Evolutionary conservation across 2,113 vertebrate species (phyloP).

Genomic region (Glaucidium brasilianum): DNA sequence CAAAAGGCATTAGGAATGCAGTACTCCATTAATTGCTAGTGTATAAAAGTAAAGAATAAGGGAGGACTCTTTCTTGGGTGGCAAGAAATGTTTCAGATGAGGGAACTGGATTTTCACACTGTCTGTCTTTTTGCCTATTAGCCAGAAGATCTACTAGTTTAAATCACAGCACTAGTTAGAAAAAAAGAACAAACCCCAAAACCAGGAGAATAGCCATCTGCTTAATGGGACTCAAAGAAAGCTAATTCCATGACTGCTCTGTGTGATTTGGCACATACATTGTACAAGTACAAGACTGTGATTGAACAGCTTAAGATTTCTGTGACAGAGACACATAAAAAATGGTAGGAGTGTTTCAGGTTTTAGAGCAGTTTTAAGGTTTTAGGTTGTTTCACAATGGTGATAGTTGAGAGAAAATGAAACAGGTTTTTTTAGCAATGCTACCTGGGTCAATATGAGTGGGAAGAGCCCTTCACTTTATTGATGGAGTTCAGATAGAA

Average conservation of each 20-base stretch:
- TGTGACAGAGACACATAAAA: slow-evolving; percentile 10
- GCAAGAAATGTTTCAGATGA: neutral
- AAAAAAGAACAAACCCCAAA: neutral
- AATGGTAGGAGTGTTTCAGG: neutral
- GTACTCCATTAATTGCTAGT: neutral
- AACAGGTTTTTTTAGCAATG: neutral
- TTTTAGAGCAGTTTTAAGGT: neutral
- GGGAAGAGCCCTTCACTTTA: neutral
- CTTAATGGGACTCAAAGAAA: slow-evolving; percentile 6
- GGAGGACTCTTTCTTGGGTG: neutral
- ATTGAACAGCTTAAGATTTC: slow-evolving; percentile 8
- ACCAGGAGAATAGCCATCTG: neutral
- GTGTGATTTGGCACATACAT: neutral
- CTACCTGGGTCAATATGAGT: neutral
- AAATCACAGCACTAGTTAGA: neutral
- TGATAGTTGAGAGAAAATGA: neutral
- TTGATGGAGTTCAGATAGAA: neutral
- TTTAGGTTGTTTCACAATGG: neutral
- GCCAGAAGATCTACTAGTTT: neutral
- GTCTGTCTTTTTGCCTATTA: neutral
- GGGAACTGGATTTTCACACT: neutral
- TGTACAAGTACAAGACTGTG: neutral
- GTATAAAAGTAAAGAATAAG: neutral
- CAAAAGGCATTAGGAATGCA: neutral
- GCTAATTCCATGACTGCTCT: neutral